phyloP scores from a whole-genome alignment of 2,113 vertebrate species.

The Corythaeola cristata region DNA sequence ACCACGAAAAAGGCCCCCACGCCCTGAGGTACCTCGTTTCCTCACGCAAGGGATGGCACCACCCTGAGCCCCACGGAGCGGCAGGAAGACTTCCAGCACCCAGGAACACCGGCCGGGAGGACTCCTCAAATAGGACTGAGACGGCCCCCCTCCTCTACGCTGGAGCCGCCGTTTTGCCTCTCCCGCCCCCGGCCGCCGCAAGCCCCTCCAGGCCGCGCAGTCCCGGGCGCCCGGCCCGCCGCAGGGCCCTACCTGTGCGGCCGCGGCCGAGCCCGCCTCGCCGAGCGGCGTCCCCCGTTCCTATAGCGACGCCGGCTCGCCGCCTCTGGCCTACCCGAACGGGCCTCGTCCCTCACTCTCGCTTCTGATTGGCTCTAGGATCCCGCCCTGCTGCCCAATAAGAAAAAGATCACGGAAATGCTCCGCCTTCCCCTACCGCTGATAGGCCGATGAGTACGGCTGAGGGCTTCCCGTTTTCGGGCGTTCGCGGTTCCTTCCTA shows the following conservation, averaged over 20 bases:
- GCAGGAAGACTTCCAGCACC: accelerated
- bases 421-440: not conserved
- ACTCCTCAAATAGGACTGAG: not conserved
- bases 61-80: too few relatives aligned
- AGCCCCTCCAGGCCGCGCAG: too few relatives aligned
- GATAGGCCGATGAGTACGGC: not conserved
- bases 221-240: too few relatives aligned
- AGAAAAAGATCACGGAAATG: accelerated
- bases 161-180: not conserved
- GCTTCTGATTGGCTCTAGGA: not conserved
- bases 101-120: not conserved
- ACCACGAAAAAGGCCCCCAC: accelerated
- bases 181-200: too few relatives aligned
- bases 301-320: constrained; percentile 5
- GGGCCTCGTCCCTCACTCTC: accelerated
- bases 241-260: not conserved
- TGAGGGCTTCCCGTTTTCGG: not conserved
- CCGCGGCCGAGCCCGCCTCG: accelerated
- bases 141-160: not conserved
- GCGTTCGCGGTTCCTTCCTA: not conserved
- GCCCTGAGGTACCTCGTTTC: not conserved
- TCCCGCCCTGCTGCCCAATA: not conserved
- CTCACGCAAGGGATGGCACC: not conserved
- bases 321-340: accelerated
- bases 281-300: constrained; percentile 54